A percentile compares a stretch with the other conserved stretches of the same genome.
These are phyloP conservation scores for Leistus spinibarbis DNA, from an alignment of 2,888 invertebrate species.

Conservation along the genomic window DNA sequence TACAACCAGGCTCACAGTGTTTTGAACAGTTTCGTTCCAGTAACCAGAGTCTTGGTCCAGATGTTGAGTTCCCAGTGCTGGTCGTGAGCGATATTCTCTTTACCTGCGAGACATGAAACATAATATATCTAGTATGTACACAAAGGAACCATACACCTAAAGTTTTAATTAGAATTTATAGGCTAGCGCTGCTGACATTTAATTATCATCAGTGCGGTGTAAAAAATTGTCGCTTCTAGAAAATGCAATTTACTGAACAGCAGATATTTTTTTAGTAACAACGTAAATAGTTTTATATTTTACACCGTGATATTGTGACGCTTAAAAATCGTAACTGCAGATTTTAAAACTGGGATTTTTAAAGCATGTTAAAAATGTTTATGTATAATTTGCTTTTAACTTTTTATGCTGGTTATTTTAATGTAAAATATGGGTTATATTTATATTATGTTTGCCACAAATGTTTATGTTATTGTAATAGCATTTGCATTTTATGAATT, in stretches of 20 bases:
- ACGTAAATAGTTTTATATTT: background rate
- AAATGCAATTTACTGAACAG: background rate
- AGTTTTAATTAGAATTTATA: slow-evolving; percentile 25
- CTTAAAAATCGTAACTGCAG: no score
- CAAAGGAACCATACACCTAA: background rate
- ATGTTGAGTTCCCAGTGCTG: slow-evolving; percentile 81
- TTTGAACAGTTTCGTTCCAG: slow-evolving; percentile 82
- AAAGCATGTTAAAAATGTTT: no score
- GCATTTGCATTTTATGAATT: no score
- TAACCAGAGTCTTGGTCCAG: slow-evolving; percentile 81
- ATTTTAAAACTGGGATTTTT: no score
- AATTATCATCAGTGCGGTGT: background rate
- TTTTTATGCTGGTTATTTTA: no score
- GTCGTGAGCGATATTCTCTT: slow-evolving; percentile 83
- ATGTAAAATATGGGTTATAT: no score
- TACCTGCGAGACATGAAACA: slow-evolving; percentile 61
- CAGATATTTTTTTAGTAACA: background rate
- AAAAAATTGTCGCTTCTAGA: background rate
- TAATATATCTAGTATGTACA: background rate
- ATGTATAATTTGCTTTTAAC: no score
- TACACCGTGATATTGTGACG: no score
- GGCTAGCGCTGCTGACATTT: slow-evolving; percentile 2
- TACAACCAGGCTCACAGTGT: slow-evolving; percentile 86
- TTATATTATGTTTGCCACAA: no score
- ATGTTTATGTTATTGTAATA: no score